These are phyloP conservation scores for Oryzias curvinotus DNA, from an alignment of 2,113 vertebrate genomes.

Conservation along the genomic window DNA sequence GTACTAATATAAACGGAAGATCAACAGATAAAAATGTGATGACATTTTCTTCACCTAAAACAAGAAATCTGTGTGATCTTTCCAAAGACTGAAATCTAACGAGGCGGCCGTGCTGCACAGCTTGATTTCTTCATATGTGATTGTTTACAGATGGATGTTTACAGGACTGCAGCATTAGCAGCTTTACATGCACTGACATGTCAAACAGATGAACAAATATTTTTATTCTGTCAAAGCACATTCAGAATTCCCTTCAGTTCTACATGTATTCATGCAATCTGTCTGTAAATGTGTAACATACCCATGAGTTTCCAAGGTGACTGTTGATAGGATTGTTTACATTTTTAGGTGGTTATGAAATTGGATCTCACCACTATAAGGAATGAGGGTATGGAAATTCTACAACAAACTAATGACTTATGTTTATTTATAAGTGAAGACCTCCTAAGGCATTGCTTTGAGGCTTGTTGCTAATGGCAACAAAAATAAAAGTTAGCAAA, in stretches of 20 bases:
- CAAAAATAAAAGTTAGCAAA: slow-evolving; percentile 35
- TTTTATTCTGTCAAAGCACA: slow-evolving; percentile 14
- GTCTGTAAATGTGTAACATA: too few relatives aligned
- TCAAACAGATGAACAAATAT: slow-evolving; percentile 41
- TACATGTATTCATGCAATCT: not conserved
- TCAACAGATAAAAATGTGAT: slow-evolving; percentile 37
- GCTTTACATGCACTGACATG: slow-evolving; percentile 43
- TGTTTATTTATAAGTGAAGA: slow-evolving; percentile 69
- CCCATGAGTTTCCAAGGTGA: too few relatives aligned
- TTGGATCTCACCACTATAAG: slow-evolving; percentile 21
- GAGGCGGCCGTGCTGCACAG: not conserved
- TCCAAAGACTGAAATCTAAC: not conserved
- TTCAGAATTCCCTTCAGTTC: not conserved
- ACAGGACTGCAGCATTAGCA: slow-evolving; percentile 27
- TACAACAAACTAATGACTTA: slow-evolving; percentile 43
- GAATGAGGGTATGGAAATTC: slow-evolving; percentile 35
- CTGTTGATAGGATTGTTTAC: too few relatives aligned
- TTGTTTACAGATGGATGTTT: slow-evolving; percentile 29
- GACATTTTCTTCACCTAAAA: slow-evolving; percentile 17
- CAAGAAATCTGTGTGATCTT: slow-evolving; percentile 6
- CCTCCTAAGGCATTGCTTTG: slow-evolving; percentile 57
- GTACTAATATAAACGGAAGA: slow-evolving; percentile 41
- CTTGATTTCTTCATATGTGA: not conserved
- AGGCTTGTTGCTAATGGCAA: slow-evolving; percentile 52
- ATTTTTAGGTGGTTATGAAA: too few relatives aligned